phyloP scores from a whole-genome alignment of 2,113 vertebrate species.

The Xyrauchen texanus region DNA sequence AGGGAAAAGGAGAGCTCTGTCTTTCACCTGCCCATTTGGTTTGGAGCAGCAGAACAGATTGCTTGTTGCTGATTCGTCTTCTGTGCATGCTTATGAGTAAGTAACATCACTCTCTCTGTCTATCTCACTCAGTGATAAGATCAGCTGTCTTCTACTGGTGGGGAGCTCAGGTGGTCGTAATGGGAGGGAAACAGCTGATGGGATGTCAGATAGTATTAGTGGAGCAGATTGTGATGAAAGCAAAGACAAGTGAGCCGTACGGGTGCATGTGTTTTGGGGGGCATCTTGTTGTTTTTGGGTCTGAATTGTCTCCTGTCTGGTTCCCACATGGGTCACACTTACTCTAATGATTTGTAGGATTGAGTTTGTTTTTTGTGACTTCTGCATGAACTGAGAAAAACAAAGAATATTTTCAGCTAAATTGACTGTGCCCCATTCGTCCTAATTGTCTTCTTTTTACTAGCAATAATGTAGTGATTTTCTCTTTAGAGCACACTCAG shows the following conservation, averaged over 20 bases:
- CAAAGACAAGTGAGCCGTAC: constrained; percentile 6
- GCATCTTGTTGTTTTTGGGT: not conserved
- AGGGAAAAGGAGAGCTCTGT: constrained; percentile 23
- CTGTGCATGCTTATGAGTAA: constrained; percentile 41
- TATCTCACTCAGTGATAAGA: constrained; percentile 22
- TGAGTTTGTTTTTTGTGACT: no score
- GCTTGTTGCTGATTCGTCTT: constrained; percentile 47
- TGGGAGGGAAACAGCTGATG: not conserved
- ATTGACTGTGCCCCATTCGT: not conserved
- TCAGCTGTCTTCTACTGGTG: not conserved
- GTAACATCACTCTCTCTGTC: constrained; percentile 33
- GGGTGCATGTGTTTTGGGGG: not conserved
- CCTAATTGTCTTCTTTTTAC: not conserved
- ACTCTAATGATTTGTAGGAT: no score
- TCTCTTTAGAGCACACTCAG: constrained; percentile 1
- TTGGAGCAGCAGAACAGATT: constrained; percentile 45
- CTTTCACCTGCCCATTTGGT: constrained; percentile 28
- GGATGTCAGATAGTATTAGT: constrained; percentile 21
- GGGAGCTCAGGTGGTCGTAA: constrained; percentile 2
- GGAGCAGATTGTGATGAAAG: constrained; percentile 18
- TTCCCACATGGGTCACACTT: no score
- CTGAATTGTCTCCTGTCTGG: no score
- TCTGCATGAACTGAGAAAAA: no score
- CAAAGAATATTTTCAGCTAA: not conserved
- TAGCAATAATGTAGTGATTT: not conserved